Evolutionary conservation across 1,140 invertebrate species (phyloP).

Genomic region (Cardiocondyla obscurior): DNA sequence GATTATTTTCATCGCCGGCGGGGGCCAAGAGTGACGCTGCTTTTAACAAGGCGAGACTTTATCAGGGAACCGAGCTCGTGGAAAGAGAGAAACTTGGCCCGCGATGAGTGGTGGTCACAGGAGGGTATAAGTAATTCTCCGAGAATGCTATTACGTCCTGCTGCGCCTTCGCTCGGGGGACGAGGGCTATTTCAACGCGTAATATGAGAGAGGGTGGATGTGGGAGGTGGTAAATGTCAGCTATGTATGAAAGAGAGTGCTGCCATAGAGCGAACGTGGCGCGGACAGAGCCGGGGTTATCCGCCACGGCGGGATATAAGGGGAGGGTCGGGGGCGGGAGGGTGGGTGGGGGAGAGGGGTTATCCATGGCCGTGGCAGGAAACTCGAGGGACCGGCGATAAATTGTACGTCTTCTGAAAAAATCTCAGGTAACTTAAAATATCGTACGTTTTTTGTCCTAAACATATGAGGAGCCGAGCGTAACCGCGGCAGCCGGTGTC

Average conservation of each 20-base stretch:
- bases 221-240: constrained; percentile 74
- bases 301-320: constrained; percentile 14
- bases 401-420: constrained; percentile 54
- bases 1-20: constrained; percentile 28
- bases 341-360: not conserved
- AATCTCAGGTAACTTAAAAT: constrained; percentile 59
- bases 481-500: too few species aligned
- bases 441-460: constrained; percentile 48
- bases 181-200: constrained; percentile 74
- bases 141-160: constrained; percentile 76
- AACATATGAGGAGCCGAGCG: constrained; percentile 47
- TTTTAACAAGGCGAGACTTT: constrained; percentile 53
- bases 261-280: constrained; percentile 44
- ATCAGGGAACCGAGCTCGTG: constrained; percentile 33
- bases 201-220: constrained; percentile 70
- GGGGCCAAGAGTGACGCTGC: constrained; percentile 3
- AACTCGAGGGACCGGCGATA: constrained; percentile 31
- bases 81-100: constrained; percentile 73
- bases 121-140: constrained; percentile 75
- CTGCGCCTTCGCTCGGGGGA: constrained; percentile 70
- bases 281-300: constrained; percentile 49
- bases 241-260: constrained; percentile 61
- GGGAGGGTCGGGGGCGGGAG: not conserved
- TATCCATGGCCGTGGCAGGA: constrained; percentile 44
- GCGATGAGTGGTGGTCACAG: constrained; percentile 68